These are phyloP conservation scores for Ellobius talpinus DNA, from an alignment of 2,113 vertebrate genomes.

Conservation along the genomic window DNA sequence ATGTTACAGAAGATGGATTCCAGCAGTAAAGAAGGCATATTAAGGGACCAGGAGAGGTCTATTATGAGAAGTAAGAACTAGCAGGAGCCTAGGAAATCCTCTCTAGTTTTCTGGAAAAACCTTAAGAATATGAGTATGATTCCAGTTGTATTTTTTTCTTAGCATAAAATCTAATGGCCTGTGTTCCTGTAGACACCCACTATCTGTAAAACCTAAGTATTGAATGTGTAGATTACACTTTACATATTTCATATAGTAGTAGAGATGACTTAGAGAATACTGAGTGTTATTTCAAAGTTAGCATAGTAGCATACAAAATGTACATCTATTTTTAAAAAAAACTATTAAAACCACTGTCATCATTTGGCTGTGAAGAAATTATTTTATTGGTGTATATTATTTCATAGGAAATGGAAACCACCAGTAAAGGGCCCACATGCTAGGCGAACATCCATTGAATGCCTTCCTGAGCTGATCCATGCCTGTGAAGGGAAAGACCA, in stretches of 20 bases:
- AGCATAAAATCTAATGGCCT: not conserved
- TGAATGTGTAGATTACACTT: not conserved
- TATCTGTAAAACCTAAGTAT: not conserved
- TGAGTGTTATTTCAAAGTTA: conserved; percentile 34
- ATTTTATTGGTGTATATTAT: conserved; percentile 26
- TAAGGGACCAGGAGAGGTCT: not conserved
- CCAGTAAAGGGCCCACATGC: conserved; percentile 76
- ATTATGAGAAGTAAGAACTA: not conserved
- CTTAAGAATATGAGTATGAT: not conserved
- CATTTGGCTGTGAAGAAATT: not conserved
- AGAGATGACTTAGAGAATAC: not conserved
- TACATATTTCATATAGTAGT: not conserved
- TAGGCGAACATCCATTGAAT: conserved; percentile 90
- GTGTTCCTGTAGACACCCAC: not conserved
- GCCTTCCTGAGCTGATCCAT: conserved; percentile 95
- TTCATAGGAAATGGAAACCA: conserved; percentile 90
- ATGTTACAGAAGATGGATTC: not conserved
- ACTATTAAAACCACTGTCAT: not conserved
- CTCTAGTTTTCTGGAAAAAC: not conserved
- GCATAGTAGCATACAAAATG: conserved; percentile 2
- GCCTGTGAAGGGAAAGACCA: conserved; percentile 92
- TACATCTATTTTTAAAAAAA: conserved; percentile 18
- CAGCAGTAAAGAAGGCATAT: not conserved
- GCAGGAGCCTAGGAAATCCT: not conserved
- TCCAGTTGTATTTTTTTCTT: conserved; percentile 46